A percentile compares a stretch with the other conserved stretches of the same genome.
These are phyloP conservation scores for Neosilurus mollespiculum DNA, from an alignment of 2,797 vertebrate species.

Conservation along the genomic window DNA sequence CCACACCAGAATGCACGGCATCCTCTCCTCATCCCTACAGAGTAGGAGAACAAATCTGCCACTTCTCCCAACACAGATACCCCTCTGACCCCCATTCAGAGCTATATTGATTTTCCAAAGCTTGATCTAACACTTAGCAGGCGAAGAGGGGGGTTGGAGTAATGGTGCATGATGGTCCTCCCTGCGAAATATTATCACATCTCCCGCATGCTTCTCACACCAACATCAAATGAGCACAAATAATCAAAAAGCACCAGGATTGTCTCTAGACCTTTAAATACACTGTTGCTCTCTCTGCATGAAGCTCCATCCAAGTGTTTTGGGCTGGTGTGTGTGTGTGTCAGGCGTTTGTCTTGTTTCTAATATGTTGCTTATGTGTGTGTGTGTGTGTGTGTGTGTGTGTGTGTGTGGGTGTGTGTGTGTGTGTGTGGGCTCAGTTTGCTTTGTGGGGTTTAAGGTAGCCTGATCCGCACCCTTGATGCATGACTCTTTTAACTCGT, in stretches of 20 bases:
- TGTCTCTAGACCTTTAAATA: slow-evolving; percentile 24
- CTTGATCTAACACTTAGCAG: slow-evolving; percentile 71
- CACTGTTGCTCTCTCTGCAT: slow-evolving; percentile 2
- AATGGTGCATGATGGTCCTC: slow-evolving; percentile 55
- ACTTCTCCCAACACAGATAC: slow-evolving; percentile 81
- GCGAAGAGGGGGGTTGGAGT: slow-evolving; percentile 50
- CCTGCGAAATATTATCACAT: slow-evolving; percentile 57
- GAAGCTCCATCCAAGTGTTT: slow-evolving; percentile 27
- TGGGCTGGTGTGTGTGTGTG: not conserved
- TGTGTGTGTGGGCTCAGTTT: slow-evolving; percentile 44
- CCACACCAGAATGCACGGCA: slow-evolving; percentile 76
- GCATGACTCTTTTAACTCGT: slow-evolving; percentile 50
- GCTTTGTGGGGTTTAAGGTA: slow-evolving; percentile 62
- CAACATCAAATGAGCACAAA: slow-evolving; percentile 57
- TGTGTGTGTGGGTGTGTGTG: slow-evolving; percentile 19
- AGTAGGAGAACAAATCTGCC: slow-evolving; percentile 85
- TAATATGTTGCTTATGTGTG: slow-evolving; percentile 24
- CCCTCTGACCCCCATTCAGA: slow-evolving; percentile 85
- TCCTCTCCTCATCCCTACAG: slow-evolving; percentile 73
- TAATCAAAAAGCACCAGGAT: slow-evolving; percentile 47
- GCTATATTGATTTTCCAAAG: slow-evolving; percentile 82
- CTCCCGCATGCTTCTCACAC: slow-evolving; percentile 43
- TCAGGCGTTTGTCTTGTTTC: slow-evolving; percentile 30
- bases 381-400: slow-evolving; percentile 14
- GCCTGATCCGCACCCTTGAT: slow-evolving; percentile 59